phyloP scores from a whole-genome alignment of 1,140 invertebrate genomes.

The Asobara japonica region DNA sequence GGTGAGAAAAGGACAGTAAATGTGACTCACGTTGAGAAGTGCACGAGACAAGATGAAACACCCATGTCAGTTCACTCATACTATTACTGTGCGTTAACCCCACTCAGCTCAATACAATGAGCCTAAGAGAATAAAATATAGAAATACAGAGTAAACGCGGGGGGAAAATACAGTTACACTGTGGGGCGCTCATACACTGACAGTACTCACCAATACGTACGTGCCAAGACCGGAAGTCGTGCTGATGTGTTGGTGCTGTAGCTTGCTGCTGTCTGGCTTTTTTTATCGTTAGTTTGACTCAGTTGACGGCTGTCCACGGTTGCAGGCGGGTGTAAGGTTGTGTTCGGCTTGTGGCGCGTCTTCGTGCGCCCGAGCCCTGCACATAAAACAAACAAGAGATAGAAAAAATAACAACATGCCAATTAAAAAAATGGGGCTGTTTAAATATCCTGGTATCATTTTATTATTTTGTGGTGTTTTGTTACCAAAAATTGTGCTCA shows the following conservation, averaged over 20 bases:
- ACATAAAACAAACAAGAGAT: not conserved
- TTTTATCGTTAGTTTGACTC: not conserved
- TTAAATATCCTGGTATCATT: constrained; percentile 4
- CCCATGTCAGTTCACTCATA: not conserved
- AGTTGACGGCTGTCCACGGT: not conserved
- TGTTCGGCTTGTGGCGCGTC: constrained; percentile 23
- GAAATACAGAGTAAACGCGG: not conserved
- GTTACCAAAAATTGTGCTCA: not conserved
- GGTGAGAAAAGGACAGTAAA: not conserved
- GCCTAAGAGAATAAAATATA: too few relatives aligned
- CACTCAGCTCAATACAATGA: not conserved
- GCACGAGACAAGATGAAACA: not conserved
- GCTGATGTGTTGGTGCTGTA: not conserved
- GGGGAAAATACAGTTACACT: not conserved
- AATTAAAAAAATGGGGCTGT: constrained; percentile 2
- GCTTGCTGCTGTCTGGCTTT: not conserved
- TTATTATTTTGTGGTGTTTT: constrained; percentile 13
- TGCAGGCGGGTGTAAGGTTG: not conserved
- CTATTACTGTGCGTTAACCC: not conserved
- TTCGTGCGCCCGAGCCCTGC: not conserved
- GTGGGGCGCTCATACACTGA: not conserved
- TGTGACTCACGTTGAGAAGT: too few relatives aligned
- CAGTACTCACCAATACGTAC: not conserved
- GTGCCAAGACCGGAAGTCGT: not conserved
- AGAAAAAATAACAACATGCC: not conserved